A percentile compares a stretch with the other conserved stretches of the same genome.
These are phyloP conservation scores for Helicolenus hilgendorfi DNA, from an alignment of 2,797 vertebrate species.

Conservation along the genomic window DNA sequence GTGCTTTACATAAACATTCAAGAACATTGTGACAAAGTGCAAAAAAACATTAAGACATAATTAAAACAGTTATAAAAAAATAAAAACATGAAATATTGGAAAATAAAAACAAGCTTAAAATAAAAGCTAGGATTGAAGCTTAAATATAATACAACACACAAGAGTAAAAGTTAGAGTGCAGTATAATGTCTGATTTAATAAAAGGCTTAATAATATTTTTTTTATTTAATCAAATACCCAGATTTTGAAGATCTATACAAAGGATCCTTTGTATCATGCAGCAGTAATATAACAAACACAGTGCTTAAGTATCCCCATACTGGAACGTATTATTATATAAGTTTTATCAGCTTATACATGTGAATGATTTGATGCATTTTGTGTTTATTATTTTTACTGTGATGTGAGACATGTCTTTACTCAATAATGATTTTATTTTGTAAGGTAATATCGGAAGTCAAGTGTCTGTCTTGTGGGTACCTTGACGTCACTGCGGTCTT, in stretches of 20 bases:
- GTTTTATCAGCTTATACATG: not conserved
- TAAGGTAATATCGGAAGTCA: not conserved
- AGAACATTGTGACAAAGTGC: too few relatives aligned
- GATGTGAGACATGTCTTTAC: not conserved
- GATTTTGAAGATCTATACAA: not conserved
- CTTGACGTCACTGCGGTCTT: constrained; percentile 31
- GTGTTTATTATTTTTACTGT: not conserved
- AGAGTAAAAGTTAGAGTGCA: too few relatives aligned
- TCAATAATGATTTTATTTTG: constrained; percentile 30
- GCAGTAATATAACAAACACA: not conserved
- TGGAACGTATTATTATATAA: not conserved
- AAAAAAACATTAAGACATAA: too few relatives aligned
- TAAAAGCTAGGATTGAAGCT: too few relatives aligned
- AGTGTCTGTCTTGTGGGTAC: accelerated
- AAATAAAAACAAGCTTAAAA: too few relatives aligned
- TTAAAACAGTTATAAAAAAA: too few relatives aligned
- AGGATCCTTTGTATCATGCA: not conserved
- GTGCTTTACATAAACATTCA: too few relatives aligned
- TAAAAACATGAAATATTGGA: too few relatives aligned
- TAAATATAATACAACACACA: too few relatives aligned
- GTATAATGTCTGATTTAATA: too few relatives aligned
- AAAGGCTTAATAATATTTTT: too few relatives aligned
- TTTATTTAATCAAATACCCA: not conserved
- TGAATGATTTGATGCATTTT: not conserved
- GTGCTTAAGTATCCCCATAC: too few relatives aligned